Evolutionary conservation across 1,140 invertebrate genomes (phyloP), one percentile per base, ranked within the genome.

Genomic region (Drosophila equinoxialis): DNA sequence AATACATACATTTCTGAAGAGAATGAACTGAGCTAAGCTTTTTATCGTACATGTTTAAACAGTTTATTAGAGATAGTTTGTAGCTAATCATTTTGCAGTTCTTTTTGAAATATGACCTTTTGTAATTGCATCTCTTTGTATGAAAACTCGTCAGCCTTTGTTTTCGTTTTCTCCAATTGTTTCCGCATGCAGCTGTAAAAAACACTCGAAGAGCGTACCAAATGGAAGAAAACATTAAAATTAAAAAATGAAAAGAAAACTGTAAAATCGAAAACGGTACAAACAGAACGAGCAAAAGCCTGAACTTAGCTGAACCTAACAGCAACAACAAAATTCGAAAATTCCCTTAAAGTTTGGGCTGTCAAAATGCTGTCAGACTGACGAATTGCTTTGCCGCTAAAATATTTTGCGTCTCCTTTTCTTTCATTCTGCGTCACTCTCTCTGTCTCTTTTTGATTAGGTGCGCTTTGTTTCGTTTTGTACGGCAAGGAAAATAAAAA

Each of bases 321-420:
- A 45, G 17, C 42, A 45, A 45, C 20, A 51, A 20, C 20, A 51
- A 23, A 37, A 37, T 10, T 37, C 7, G 10, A 51, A 77, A 77
- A 77, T 71, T 77, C 75, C 63, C 58, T 71, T 70, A 72, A 65
- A 78, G 57, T 79, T 79, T 65, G 69, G 68, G 74, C 76, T 79
- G 76, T 79, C 76, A 79, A 79, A 79, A 78, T 62, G 66, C 74
- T 77, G 74, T 77, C 74, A 77, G 74, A 64, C 74, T 77, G 75
- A 77, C 75, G 74, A 77, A 77, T 77, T 77, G 68, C 74, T 42
- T 33, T 60, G 76, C 73, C 73, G 73, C 68, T 75, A 30, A 30
- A 30, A 75, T 74, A 64, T 75, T 75, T 75, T 23, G 33, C 37
- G 51, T 39, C 37, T 39, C 61, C 61, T 54, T 33, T 58, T 62